A percentile compares a stretch with the other conserved stretches of the same genome.
Conservation (phyloP, 2,113 vertebrate genomes). For the Ptyas mucosa region DNA sequence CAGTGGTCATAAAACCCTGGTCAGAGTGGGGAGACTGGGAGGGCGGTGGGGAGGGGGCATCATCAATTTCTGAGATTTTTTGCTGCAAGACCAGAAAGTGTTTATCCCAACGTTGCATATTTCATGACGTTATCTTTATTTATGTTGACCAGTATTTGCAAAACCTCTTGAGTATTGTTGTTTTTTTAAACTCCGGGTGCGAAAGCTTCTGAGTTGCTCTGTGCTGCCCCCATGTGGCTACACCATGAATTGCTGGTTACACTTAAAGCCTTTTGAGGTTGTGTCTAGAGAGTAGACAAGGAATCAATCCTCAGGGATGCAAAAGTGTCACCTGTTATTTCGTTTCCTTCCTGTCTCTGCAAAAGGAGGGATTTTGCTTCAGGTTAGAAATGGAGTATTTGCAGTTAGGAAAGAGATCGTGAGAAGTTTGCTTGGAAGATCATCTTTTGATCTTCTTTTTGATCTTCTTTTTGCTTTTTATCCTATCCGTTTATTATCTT, state of each 20-base stretch:
- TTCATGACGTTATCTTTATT: neutral
- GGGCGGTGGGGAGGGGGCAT: fast-evolving
- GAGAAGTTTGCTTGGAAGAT: neutral
- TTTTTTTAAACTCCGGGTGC: neutral
- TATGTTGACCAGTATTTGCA: neutral
- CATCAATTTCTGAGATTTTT: neutral
- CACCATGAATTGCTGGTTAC: neutral
- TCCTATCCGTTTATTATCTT: neutral
- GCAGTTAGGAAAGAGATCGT: neutral
- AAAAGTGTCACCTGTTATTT: neutral
- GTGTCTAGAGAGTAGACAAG: neutral
- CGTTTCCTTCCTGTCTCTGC: neutral
- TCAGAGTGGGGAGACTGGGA: neutral
- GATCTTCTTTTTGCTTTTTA: neutral
- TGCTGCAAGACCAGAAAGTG: neutral
- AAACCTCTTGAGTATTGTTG: neutral
- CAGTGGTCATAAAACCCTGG: neutral
- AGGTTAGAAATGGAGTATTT: neutral
- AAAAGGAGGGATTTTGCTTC: neutral
- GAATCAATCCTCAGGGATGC: neutral
- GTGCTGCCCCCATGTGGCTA: neutral
- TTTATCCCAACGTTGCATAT: neutral
- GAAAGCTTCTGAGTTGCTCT: neutral
- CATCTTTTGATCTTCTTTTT: neutral
- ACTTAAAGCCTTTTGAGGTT: neutral